phyloP scores from a whole-genome alignment of 2,113 vertebrate species.

The Pseudorhombus dupliciocellatus region DNA sequence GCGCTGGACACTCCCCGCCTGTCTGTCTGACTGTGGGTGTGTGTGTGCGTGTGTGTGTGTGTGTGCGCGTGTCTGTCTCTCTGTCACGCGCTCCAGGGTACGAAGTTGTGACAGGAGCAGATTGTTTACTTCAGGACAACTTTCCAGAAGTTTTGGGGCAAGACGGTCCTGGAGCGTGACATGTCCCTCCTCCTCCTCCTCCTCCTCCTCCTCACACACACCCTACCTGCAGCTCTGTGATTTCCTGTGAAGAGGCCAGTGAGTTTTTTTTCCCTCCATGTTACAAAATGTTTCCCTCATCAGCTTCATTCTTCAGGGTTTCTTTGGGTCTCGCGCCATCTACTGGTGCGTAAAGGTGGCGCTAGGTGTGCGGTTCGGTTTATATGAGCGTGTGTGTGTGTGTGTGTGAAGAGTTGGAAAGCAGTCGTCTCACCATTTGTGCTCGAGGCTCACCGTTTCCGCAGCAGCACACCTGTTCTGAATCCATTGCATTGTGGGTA shows the following conservation, averaged over 20 bases:
- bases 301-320: not conserved
- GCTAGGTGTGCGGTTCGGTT: not conserved
- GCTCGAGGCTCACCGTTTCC: no score
- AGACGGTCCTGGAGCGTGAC: conserved; percentile 39
- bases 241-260: not conserved
- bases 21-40: not conserved
- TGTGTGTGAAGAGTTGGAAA: no score
- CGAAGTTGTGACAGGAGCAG: conserved; percentile 23
- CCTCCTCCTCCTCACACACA: conserved; percentile 15
- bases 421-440: no score
- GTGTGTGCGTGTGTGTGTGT: not conserved
- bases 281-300: not conserved
- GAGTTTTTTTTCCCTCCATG: no score
- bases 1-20: conserved; percentile 26
- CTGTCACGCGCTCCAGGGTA: conserved; percentile 24
- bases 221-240: not conserved
- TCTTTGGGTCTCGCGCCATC: conserved; percentile 47
- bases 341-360: conserved; percentile 38
- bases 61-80: not conserved
- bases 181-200: conserved; percentile 23
- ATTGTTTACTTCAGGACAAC: conserved; percentile 55
- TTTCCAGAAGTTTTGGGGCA: conserved; percentile 57
- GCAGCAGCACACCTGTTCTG: no score
- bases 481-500: no score
- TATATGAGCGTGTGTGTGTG: no score